Base-by-base conservation (phyloP, 1,140 invertebrate species). In the Chrysopa pallens region DNA sequence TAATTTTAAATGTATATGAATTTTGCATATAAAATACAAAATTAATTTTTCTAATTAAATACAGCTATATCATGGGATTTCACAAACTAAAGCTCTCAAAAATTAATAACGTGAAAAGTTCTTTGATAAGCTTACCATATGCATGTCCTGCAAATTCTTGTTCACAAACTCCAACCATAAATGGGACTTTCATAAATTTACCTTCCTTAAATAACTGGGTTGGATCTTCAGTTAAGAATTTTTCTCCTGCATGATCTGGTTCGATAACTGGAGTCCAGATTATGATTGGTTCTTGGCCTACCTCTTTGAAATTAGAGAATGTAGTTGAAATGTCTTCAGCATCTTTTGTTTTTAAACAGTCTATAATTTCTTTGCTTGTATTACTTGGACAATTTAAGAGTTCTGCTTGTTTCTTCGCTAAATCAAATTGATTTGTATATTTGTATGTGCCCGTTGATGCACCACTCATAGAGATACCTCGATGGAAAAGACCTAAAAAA, bases 261-360 rank as follows among this genome's bases (percentile, higher is more conserved):
- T 84, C 80, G 4, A 83, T 63, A 2, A 80, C 73, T 1, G 80
- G 76, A 15, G 56, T 52, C 74, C 77, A 84, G 2, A 74, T 40
- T 1, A 74, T 52, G 8, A 75, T 46, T 2, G 78, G 76, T 56
- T 80, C 67, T 11, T 50, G 55, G 11, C 64, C 53, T 51, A 70
- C 69, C 50, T 72, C 65, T 72, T 74, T 41, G 7, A 50, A 52
- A 50, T 5, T 23, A 5, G 5, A 23, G 17, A 23, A 23, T 23
- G 17, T 23, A 23, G 17, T 23, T 23, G 17, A 23, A 23, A 23
- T 23, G 31, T 70, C 66, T 42, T 64, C 58, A 47, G 62, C 66
- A 29, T 58, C 46, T 47, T 64, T 66, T 2, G 64, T 70, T 31
- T 69, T 71, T 14, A 85, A 54, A 44, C 82, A 84, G 31, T 68